Conservation (phyloP, 2,113 vertebrate species). For the Trichomycterus rosablanca region DNA sequence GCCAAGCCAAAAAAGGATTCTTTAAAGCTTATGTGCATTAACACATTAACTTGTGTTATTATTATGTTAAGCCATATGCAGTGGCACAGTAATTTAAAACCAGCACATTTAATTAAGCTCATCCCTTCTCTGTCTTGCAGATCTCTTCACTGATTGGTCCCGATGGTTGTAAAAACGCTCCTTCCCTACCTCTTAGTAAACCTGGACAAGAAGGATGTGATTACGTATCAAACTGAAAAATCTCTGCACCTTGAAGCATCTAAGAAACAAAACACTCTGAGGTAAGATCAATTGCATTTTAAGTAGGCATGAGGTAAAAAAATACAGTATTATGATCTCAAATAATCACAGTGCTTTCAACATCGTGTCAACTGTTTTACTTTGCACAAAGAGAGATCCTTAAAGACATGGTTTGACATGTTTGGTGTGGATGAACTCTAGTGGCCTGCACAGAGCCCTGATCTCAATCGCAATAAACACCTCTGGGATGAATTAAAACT, state of each 20-base stretch:
- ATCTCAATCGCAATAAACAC: too few species aligned
- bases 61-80: not conserved
- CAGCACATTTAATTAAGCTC: not conserved
- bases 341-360: too few species aligned
- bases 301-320: not conserved
- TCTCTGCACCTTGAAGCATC: constrained; percentile 60
- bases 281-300: constrained; percentile 55
- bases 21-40: not conserved
- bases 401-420: too few species aligned
- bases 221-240: constrained; percentile 54
- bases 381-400: too few species aligned
- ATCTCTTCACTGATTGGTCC: constrained; percentile 50
- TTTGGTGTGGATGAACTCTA: too few species aligned
- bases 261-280: constrained; percentile 62
- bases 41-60: not conserved
- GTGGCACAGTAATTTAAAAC: too few species aligned
- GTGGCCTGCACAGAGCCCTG: too few species aligned
- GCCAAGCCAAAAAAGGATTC: not conserved
- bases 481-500: too few species aligned
- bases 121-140: constrained; percentile 8
- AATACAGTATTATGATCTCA: not conserved
- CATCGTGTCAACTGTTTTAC: too few species aligned
- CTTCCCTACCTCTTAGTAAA: constrained; percentile 55
- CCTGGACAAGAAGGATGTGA: constrained; percentile 59
- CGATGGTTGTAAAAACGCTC: constrained; percentile 60